Percentiles rank a stretch among this genome's conserved stretches.
Evolutionary conservation across 1,140 invertebrate species (phyloP).

Genomic region (Heterodera schachtii): DNA sequence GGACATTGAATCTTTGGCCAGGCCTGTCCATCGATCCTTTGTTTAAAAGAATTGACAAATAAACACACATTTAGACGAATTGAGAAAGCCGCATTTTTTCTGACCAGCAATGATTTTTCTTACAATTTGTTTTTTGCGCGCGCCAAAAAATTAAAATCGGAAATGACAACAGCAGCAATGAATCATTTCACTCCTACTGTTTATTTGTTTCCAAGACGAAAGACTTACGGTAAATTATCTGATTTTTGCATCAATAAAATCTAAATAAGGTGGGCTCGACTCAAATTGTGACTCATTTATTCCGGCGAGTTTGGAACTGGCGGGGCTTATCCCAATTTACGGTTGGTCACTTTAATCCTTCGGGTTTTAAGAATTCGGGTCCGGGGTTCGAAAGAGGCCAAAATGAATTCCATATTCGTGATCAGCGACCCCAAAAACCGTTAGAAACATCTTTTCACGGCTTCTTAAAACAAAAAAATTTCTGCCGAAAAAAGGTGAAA

Average conservation of each 20-base stretch:
- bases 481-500: too few relatives aligned
- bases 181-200: constrained; percentile 50
- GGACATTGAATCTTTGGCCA: constrained; percentile 55
- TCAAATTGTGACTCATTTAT: constrained; percentile 23
- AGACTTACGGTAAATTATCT: constrained; percentile 44
- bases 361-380: background rate
- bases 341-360: constrained; percentile 38
- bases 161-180: constrained; percentile 35
- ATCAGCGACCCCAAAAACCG: too few relatives aligned
- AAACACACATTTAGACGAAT: constrained; percentile 35
- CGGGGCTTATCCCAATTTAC: constrained; percentile 61
- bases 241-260: too few relatives aligned
- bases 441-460: too few relatives aligned
- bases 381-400: too few relatives aligned
- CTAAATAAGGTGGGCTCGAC: too few relatives aligned
- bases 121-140: constrained; percentile 62
- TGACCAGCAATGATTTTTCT: constrained; percentile 56
- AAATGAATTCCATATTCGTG: too few relatives aligned
- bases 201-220: constrained; percentile 60
- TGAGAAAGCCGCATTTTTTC: constrained; percentile 49
- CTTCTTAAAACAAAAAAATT: too few relatives aligned
- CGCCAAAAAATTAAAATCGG: constrained; percentile 53
- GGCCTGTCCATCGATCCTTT: constrained; percentile 33
- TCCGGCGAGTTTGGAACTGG: constrained; percentile 61
- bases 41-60: constrained; percentile 6